These are phyloP conservation scores for Tachina grossa DNA, from an alignment of 2,888 invertebrate genomes.

Conservation along the genomic window DNA sequence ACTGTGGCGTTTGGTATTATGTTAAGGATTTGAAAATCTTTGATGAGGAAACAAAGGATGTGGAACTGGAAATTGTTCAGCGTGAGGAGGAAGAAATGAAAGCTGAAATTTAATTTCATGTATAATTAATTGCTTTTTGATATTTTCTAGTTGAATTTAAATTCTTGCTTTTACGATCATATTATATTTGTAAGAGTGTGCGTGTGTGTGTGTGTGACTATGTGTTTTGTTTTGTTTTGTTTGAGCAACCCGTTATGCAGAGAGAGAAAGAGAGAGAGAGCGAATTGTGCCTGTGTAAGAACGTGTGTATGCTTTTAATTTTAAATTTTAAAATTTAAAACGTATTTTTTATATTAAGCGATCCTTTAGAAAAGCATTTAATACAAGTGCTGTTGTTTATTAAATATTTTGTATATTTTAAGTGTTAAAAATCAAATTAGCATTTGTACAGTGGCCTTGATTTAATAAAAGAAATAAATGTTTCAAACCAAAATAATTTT, in stretches of 20 bases:
- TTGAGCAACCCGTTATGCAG: background rate
- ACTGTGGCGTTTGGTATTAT: constrained; percentile 87
- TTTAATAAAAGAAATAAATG: constrained; percentile 7
- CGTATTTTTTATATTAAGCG: constrained; percentile 6
- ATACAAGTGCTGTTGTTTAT: constrained; percentile 43
- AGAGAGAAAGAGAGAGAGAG: background rate
- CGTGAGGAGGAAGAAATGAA: constrained; percentile 82
- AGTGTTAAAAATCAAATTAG: constrained; percentile 44
- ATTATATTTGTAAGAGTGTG: constrained; percentile 23
- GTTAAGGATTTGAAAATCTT: constrained; percentile 88
- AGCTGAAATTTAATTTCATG: constrained; percentile 76
- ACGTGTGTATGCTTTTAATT: background rate
- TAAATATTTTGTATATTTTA: constrained; percentile 52
- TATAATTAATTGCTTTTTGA: background rate
- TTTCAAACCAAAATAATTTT: background rate
- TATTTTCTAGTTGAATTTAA: constrained; percentile 3
- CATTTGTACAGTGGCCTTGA: constrained; percentile 52
- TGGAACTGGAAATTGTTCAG: constrained; percentile 80
- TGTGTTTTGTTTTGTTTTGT: background rate
- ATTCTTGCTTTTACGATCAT: background rate
- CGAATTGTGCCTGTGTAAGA: constrained; percentile 6
- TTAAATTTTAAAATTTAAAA: constrained; percentile 20
- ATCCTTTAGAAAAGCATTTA: constrained; percentile 17
- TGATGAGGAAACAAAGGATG: constrained; percentile 85
- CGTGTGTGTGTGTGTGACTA: background rate